phyloP scores from a whole-genome alignment of 2,113 vertebrate genomes.

The Electrona antarctica region DNA sequence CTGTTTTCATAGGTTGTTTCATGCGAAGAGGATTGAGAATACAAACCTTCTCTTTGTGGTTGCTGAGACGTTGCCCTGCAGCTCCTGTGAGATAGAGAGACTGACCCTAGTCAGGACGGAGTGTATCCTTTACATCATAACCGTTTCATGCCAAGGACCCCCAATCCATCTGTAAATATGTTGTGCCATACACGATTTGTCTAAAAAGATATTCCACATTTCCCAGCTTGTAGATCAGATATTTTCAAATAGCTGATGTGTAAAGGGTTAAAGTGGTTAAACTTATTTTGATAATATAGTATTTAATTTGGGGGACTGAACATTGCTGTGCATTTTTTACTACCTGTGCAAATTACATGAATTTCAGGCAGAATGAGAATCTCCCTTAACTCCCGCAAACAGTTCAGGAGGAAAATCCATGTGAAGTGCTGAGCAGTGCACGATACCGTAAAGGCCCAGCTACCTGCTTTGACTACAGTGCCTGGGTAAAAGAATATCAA shows the following conservation, averaged over 20 bases:
- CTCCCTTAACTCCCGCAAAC: slow-evolving; percentile 61
- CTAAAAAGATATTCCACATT: not conserved
- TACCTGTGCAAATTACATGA: not conserved
- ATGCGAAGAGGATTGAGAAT: slow-evolving; percentile 90
- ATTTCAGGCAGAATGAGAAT: not conserved
- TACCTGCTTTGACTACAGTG: slow-evolving; percentile 96
- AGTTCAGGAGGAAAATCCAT: slow-evolving; percentile 94
- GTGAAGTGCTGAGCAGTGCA: slow-evolving; percentile 90
- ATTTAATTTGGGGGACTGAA: not conserved
- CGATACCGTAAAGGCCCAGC: slow-evolving; percentile 94
- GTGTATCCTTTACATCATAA: slow-evolving; percentile 88
- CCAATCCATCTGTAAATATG: not conserved
- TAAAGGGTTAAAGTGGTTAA: too few species aligned
- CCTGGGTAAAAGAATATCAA: slow-evolving; percentile 81
- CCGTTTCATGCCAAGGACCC: not conserved
- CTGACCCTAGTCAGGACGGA: slow-evolving; percentile 89
- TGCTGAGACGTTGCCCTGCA: slow-evolving; percentile 94
- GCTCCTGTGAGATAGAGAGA: slow-evolving; percentile 90
- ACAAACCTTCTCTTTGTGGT: slow-evolving; percentile 97
- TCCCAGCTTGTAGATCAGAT: too few species aligned
- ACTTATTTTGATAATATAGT: not conserved
- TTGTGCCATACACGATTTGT: too few species aligned
- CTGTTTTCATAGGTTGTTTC: slow-evolving; percentile 85
- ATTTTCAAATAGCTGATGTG: too few species aligned
- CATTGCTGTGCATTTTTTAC: not conserved